Evolutionary conservation across 2,113 vertebrate genomes (phyloP).

Genomic region (Callochromis pleurospilus): DNA sequence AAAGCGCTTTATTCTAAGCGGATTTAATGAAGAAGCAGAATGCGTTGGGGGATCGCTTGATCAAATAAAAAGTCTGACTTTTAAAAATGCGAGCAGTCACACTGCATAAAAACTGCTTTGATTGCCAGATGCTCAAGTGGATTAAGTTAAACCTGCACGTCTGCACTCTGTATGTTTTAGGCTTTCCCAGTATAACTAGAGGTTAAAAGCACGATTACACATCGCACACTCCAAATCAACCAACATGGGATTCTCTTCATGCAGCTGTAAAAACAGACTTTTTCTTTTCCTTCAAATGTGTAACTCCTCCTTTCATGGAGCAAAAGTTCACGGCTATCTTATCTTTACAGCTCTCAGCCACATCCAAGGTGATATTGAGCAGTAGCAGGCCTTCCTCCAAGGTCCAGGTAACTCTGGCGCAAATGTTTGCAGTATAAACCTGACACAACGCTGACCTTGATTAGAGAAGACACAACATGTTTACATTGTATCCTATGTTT

Average conservation of each 20-base stretch:
- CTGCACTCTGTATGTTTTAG: not conserved
- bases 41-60: not conserved
- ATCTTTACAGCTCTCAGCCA: constrained; percentile 17
- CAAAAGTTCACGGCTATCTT: not conserved
- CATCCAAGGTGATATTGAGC: constrained; percentile 34
- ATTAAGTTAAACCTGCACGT: not conserved
- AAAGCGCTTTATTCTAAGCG: not conserved
- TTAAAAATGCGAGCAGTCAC: not conserved
- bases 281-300: not conserved
- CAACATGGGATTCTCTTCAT: not conserved
- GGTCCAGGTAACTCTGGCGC: not conserved
- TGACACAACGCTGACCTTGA: constrained; percentile 8
- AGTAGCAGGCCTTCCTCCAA: not conserved
- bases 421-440: constrained; percentile 40
- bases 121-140: not conserved
- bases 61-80: not conserved
- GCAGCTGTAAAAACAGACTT: not conserved
- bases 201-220: not conserved
- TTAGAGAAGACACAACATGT: not conserved
- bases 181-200: not conserved
- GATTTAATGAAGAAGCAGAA: not conserved
- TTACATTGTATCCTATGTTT: not conserved
- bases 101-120: not conserved
- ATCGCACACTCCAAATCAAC: not conserved
- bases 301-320: not conserved